phyloP scores from a whole-genome alignment of 1,140 invertebrate genomes.

The Drosophila orena region DNA sequence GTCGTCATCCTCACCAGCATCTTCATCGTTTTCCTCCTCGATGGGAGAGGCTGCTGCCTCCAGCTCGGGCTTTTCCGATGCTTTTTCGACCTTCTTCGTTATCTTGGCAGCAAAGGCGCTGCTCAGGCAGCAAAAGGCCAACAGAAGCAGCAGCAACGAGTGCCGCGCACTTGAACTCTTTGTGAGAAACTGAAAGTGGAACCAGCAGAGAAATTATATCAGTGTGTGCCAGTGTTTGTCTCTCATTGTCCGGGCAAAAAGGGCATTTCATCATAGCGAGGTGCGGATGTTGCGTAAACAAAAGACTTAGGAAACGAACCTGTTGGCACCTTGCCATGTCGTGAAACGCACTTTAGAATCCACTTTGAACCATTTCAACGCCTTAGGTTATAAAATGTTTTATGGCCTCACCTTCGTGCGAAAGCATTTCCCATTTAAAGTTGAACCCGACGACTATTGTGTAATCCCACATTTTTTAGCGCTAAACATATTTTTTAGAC shows the following conservation, averaged over 20 bases:
- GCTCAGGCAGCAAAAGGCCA: slow-evolving; percentile 64
- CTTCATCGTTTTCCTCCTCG: slow-evolving; percentile 29
- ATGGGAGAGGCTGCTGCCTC: slow-evolving; percentile 17
- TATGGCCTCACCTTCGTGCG: slow-evolving; percentile 31
- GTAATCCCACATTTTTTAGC: slow-evolving; percentile 33
- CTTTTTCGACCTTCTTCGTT: slow-evolving; percentile 62
- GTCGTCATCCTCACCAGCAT: slow-evolving; percentile 29
- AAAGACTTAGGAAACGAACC: slow-evolving; percentile 76
- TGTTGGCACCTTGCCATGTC: slow-evolving; percentile 35
- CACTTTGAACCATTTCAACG: slow-evolving; percentile 24
- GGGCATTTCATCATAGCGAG: slow-evolving; percentile 53
- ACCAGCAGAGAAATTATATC: slow-evolving; percentile 48
- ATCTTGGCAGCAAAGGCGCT: slow-evolving; percentile 65
- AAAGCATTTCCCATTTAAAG: slow-evolving; percentile 68
- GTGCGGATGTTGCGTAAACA: slow-evolving; percentile 73
- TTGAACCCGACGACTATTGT: slow-evolving; percentile 24
- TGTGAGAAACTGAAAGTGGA: slow-evolving; percentile 81
- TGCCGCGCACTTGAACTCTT: slow-evolving; percentile 78
- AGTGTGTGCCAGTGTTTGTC: slow-evolving; percentile 26
- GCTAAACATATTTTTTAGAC: neutral
- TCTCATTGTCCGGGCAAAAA: slow-evolving; percentile 51
- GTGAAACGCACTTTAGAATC: slow-evolving; percentile 61
- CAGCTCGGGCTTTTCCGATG: slow-evolving; percentile 46
- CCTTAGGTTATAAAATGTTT: slow-evolving; percentile 47
- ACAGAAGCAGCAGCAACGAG: slow-evolving; percentile 51